phyloP scores from a whole-genome alignment of 2,888 invertebrate genomes.

The Hydraecia micacea region DNA sequence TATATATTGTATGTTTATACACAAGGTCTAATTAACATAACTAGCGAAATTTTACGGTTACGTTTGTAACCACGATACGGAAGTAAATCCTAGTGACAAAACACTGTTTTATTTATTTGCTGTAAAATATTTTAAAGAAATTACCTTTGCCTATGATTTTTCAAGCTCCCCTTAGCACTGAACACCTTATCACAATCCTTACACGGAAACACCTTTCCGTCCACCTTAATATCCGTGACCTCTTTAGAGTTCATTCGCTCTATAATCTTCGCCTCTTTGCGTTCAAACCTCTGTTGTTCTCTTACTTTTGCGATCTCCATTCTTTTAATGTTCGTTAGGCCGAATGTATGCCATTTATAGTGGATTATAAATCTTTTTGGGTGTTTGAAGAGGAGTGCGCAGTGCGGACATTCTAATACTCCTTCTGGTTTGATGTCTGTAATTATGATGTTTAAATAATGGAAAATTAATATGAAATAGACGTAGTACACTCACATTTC shows the following conservation, averaged over 20 bases:
- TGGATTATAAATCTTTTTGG: conserved; percentile 86
- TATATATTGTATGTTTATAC: too few relatives aligned
- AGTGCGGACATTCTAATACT: conserved; percentile 82
- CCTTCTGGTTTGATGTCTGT: conserved; percentile 66
- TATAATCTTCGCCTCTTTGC: conserved; percentile 71
- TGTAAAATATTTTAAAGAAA: conserved; percentile 23
- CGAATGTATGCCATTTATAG: conserved; percentile 86
- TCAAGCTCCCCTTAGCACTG: conserved; percentile 77
- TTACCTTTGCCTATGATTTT: conserved; percentile 82
- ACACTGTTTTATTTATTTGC: too few relatives aligned
- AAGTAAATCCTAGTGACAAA: background rate
- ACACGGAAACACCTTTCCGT: conserved; percentile 74
- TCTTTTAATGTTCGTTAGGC: conserved; percentile 77
- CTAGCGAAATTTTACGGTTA: too few relatives aligned
- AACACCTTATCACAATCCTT: conserved; percentile 84
- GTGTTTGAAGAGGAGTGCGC: conserved; percentile 77
- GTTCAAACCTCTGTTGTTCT: conserved; percentile 67
- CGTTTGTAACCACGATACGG: too few relatives aligned
- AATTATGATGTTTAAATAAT: conserved; percentile 34
- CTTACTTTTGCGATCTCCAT: conserved; percentile 73
- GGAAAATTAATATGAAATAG: background rate
- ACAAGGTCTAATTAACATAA: too few relatives aligned
- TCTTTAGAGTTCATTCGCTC: conserved; percentile 66
- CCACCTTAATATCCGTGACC: conserved; percentile 56
- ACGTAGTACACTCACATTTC: background rate